Conservation (phyloP, 2,888 invertebrate genomes). For the Spatulosminthurus flaviceps region DNA sequence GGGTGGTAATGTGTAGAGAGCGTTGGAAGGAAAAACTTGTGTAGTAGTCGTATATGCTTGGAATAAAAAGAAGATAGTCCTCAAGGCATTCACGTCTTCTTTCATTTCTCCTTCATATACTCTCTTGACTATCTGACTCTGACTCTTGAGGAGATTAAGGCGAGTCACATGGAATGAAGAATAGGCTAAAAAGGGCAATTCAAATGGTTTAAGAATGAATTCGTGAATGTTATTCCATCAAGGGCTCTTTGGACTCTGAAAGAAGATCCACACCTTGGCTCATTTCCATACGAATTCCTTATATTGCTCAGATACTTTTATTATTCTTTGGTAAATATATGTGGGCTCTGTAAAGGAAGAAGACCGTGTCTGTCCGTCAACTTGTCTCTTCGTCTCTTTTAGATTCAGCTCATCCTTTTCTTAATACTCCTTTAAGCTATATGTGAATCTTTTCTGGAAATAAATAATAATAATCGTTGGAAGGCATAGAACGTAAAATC, state of each 20-base stretch:
- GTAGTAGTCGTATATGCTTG: too few relatives aligned
- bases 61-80: neutral
- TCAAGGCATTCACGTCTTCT: constrained; percentile 2
- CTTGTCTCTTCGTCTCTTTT: neutral
- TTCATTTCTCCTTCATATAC: neutral
- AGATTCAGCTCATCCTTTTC: too few relatives aligned
- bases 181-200: constrained; percentile 15
- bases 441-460: too few relatives aligned
- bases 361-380: constrained; percentile 1
- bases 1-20: too few relatives aligned
- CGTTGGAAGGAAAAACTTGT: too few relatives aligned
- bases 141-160: neutral
- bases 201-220: neutral
- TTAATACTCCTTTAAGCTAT: too few relatives aligned
- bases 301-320: neutral
- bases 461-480: too few relatives aligned
- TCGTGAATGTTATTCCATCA: constrained; percentile 18
- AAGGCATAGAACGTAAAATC: too few relatives aligned
- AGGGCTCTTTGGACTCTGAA: constrained; percentile 7
- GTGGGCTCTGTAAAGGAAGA: neutral
- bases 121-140: neutral
- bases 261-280: constrained; percentile 1
- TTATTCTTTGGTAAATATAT: neutral
- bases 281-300: constrained; percentile 1
- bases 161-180: constrained; percentile 3